These are phyloP conservation scores for Actinostola sp. DNA, from an alignment of 92 coral and sea anemone genomes.

Conservation along the genomic window DNA sequence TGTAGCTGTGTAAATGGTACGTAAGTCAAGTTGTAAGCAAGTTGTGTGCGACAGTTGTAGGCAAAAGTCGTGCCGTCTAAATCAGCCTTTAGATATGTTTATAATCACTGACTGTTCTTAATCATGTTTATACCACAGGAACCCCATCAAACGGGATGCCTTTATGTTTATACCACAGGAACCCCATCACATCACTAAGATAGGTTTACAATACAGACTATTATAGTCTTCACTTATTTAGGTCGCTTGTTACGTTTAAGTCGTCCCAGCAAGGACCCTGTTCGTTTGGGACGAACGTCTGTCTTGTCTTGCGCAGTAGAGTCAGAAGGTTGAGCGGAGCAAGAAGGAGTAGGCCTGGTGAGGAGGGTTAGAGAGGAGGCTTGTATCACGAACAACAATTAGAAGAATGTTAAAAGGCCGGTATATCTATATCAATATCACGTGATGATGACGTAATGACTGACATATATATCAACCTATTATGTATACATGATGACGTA, in stretches of 20 bases:
- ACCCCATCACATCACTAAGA: not conserved
- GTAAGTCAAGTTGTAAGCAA: too few species aligned
- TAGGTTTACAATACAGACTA: not conserved
- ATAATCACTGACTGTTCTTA: too few species aligned
- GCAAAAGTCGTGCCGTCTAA: too few species aligned
- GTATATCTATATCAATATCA: not conserved
- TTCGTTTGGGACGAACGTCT: slow-evolving; percentile 27
- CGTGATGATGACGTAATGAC: not conserved
- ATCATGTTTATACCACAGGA: too few species aligned
- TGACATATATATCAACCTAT: not conserved
- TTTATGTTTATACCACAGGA: slow-evolving; percentile 4
- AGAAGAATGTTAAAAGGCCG: not conserved
- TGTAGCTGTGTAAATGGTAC: too few species aligned
- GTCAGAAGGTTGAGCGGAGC: slow-evolving; percentile 30
- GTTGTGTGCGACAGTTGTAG: too few species aligned
- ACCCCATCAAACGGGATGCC: not conserved
- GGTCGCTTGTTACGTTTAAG: slow-evolving; percentile 40
- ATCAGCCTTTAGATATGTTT: too few species aligned
- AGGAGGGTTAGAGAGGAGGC: slow-evolving; percentile 51
- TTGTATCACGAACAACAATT: slow-evolving; percentile 18
- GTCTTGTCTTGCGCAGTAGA: slow-evolving; percentile 43
- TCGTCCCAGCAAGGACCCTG: slow-evolving; percentile 43
- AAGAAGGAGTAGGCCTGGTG: slow-evolving; percentile 55
- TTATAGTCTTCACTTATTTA: slow-evolving; percentile 1
- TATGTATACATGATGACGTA: not conserved